Evolutionary conservation across 2,888 invertebrate genomes (phyloP), one percentile per base, ranked within the genome.

Genomic region (Stratiomys singularior): DNA sequence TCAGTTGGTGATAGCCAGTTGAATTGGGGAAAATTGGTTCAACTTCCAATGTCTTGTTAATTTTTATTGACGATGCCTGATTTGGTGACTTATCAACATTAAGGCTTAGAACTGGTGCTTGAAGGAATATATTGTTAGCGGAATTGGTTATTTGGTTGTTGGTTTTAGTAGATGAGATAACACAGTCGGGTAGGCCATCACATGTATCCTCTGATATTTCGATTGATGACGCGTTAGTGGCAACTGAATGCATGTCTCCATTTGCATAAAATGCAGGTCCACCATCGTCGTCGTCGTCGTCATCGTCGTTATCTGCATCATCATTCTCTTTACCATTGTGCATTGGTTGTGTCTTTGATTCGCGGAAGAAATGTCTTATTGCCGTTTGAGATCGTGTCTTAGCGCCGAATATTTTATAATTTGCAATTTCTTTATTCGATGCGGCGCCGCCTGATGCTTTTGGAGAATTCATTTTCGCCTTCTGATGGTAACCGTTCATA

Each of bases 71-170:
- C 52, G 87, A 86, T 5, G 87, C 85, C 81, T 87, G 87, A 81
- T 86, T 87, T 52, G 83, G 84, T 15, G 86, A 85, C 77, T 87
- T 87, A 81, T 87, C 87, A 11, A 87, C 85, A 79, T 87, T 85
- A 23, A 87, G 82, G 25, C 84, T 86, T 21, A 87, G 82, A 67
- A 87, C 87, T 15, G 87, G 87, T 77, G 86, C 86, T 80, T 87
- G 87, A 52, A 87, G 81, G 80, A 87, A 87, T 79, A 87, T 85
- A 81, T 87, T 87, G 37, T 85, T 58, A n/a, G 77, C 47, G 11
- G 21, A 56, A 25, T 44, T 46, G 21, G 46, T 46, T 21, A 46
- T 46, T 74, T 58, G 72, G 37, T 30, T 74, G 37, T 21, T 74
- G 1, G 52, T 37, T 23, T 58, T 58, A n/a, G 18, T 27, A 13